Evolutionary conservation across 2,888 invertebrate genomes (phyloP).

Genomic region (Rhabditophanes sp.): DNA sequence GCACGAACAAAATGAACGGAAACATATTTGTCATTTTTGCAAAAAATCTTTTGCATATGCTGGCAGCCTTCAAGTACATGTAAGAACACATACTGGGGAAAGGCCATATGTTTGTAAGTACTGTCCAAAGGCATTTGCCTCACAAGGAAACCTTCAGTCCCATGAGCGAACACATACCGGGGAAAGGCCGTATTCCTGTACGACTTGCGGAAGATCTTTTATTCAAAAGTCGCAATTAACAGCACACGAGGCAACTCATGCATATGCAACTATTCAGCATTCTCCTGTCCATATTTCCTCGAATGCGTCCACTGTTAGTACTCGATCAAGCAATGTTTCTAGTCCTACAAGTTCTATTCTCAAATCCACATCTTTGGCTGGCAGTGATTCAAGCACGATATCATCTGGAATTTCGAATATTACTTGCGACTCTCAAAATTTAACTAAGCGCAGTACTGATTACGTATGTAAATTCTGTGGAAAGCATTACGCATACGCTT

Average conservation of each 20-base stretch:
- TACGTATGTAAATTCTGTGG: constrained; percentile 35
- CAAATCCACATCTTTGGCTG: too few species aligned
- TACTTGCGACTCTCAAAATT: too few species aligned
- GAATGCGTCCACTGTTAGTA: too few species aligned
- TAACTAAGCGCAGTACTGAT: constrained; percentile 11
- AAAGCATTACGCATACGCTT: constrained; percentile 39
- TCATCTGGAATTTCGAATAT: too few species aligned
- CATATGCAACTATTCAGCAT: background rate
- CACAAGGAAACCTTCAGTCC: constrained; percentile 42
- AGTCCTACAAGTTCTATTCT: too few species aligned
- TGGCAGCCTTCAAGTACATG: constrained; percentile 42
- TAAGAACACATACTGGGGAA: constrained; percentile 43
- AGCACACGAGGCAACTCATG: constrained; percentile 41
- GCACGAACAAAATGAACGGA: constrained; percentile 38
- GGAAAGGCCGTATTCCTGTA: constrained; percentile 34
- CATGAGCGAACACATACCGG: constrained; percentile 43
- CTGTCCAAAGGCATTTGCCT: constrained; percentile 42
- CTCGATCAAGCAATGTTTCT: too few species aligned
- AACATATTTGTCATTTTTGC: constrained; percentile 36
- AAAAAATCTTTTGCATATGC: constrained; percentile 42
- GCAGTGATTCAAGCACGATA: constrained; percentile 2
- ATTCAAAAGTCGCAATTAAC: constrained; percentile 44
- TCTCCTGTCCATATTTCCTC: too few species aligned
- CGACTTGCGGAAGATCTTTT: constrained; percentile 29
- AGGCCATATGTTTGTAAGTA: constrained; percentile 34